Evolutionary conservation across 2,113 vertebrate species (phyloP).

Genomic region (Oplegnathus fasciatus): DNA sequence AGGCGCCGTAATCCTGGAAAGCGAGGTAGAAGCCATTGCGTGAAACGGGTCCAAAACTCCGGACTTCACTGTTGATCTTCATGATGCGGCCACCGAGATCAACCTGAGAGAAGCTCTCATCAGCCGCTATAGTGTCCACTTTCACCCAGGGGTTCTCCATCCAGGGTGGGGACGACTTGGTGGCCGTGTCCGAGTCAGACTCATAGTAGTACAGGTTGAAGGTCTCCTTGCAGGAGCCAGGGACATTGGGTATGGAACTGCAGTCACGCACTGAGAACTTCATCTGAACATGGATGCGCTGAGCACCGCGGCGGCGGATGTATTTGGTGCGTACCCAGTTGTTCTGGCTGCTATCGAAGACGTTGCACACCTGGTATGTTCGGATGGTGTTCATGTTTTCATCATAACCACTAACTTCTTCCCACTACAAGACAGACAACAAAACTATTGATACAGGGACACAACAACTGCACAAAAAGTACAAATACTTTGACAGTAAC

Average conservation of each 20-base stretch:
- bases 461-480: not conserved
- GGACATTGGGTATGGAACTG: slow-evolving; percentile 96
- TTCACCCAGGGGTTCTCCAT: slow-evolving; percentile 99
- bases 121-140: slow-evolving; percentile 96
- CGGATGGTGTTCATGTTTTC: slow-evolving; percentile 99
- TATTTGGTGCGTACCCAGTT: slow-evolving; percentile 97
- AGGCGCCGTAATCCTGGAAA: slow-evolving; percentile 97
- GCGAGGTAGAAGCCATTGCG: slow-evolving; percentile 94
- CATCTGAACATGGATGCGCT: slow-evolving; percentile 97
- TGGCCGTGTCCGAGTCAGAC: slow-evolving; percentile 90
- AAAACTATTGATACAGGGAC: not conserved
- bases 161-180: slow-evolving; percentile 91
- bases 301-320: slow-evolving; percentile 90
- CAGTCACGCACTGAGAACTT: slow-evolving; percentile 98
- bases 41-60: slow-evolving; percentile 95
- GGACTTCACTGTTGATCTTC: slow-evolving; percentile 97
- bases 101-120: slow-evolving; percentile 97
- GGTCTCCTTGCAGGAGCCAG: slow-evolving; percentile 97
- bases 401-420: slow-evolving; percentile 97
- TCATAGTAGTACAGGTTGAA: slow-evolving; percentile 97
- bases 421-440: slow-evolving; percentile 88
- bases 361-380: slow-evolving; percentile 98
- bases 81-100: slow-evolving; percentile 94
- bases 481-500: not conserved
- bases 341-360: slow-evolving; percentile 95